Conservation (phyloP, 2,888 invertebrate genomes). For the Sarcophaga subvicina region DNA sequence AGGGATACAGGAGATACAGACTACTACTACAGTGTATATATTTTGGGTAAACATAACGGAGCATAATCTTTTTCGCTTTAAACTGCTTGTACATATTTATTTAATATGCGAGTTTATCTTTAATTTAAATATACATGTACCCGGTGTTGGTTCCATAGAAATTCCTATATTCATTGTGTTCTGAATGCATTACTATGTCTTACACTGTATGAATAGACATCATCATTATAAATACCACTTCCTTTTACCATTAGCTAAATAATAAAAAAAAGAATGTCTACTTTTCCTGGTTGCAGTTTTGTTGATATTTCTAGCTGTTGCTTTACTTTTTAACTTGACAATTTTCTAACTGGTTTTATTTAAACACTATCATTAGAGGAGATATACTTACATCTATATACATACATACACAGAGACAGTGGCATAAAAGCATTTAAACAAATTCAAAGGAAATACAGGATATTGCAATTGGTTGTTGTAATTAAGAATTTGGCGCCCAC, state of each 20-base stretch:
- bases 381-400: not conserved
- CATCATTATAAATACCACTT: constrained; percentile 49
- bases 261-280: constrained; percentile 47
- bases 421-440: not conserved
- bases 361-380: constrained; percentile 63
- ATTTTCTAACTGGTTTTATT: constrained; percentile 65
- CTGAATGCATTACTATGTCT: not conserved
- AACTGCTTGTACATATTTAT: too few relatives aligned
- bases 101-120: too few relatives aligned
- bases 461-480: not conserved
- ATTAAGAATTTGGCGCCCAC: not conserved
- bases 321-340: constrained; percentile 60
- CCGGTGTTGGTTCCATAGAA: too few relatives aligned
- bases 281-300: constrained; percentile 46
- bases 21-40: not conserved
- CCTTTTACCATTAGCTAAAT: constrained; percentile 61
- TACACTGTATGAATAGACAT: constrained; percentile 16
- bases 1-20: too few relatives aligned
- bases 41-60: not conserved
- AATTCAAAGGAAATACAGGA: constrained; percentile 12
- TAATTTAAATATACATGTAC: too few relatives aligned
- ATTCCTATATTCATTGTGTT: not conserved
- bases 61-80: too few relatives aligned
- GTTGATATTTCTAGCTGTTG: constrained; percentile 50
- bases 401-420: not conserved